Conservation (phyloP, 2,113 vertebrate species). For the human (Homo sapiens) region GRCh38 chr18:76856501-76857000, state of each 20-base stretch:
- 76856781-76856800: not conserved
- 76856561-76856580: not conserved
- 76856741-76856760: not conserved
- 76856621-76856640: not conserved
- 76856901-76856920: not conserved
- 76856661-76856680: not conserved
- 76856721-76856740: not conserved
- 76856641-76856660: not conserved
- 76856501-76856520: not conserved
- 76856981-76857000: no score
- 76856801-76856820: not conserved
- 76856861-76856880: not conserved
- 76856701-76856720: not conserved
- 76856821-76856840: not conserved
- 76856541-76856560: not conserved
- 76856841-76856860: not conserved
- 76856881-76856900: not conserved
- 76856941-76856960: not conserved
- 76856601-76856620: not conserved
- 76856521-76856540: not conserved
- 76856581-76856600: not conserved
- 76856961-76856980: accelerated
- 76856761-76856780: not conserved
- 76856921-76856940: not conserved
- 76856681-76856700: not conserved